Evolutionary conservation across 2,888 invertebrate species (phyloP), one percentile per base, ranked within the genome.

Genomic region (Coleophora flavipennella): DNA sequence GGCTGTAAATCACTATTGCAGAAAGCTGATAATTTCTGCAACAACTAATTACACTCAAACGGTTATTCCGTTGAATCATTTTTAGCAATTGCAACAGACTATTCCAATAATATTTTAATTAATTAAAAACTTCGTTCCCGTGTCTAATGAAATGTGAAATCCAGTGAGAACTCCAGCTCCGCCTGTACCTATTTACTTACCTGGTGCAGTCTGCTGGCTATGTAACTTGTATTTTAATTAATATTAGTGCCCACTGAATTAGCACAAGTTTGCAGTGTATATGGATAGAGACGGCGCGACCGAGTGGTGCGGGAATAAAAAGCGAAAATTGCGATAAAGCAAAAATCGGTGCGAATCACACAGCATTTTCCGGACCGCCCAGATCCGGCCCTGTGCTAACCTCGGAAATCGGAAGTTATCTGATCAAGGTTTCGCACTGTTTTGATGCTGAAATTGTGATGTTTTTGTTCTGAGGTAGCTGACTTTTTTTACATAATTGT

Each of bases 381-480:
- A 44, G 43, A 39, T 39, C 28, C 29, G 14, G 8, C 8, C 29
- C 36, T 28, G 11, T 8, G 10, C 10, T 29, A 3, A 9, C 7
- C 9, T 27, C 6, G 9, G 7, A 9, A 9, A 8, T 27, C 27
- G 6, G 9, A 6, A 27, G 4, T 29, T n/a, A n/a, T 8, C 8
- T 8, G 29, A 9, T 29, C 10, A 8, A 2, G 29, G 29, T n/a
- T 2, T 29, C 2, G 6, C 6, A 20, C 20, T 20, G 45, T 52
- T 55, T 49, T 52, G 51, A 57, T 59, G 53, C 61, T 42, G 53
- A 55, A 51, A 59, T 58, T 53, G 57, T 57, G 61, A 53, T 53
- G 54, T 53, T 56, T 48, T 48, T 38, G 36, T 56, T 48, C 47
- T 38, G 36, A 36, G 36, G 33, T 20, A 20, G 3, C 3, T 6